Evolutionary conservation across 53 echinoderm and acorn worm species (phyloP).

Genomic region (Echinarachnius parma): DNA sequence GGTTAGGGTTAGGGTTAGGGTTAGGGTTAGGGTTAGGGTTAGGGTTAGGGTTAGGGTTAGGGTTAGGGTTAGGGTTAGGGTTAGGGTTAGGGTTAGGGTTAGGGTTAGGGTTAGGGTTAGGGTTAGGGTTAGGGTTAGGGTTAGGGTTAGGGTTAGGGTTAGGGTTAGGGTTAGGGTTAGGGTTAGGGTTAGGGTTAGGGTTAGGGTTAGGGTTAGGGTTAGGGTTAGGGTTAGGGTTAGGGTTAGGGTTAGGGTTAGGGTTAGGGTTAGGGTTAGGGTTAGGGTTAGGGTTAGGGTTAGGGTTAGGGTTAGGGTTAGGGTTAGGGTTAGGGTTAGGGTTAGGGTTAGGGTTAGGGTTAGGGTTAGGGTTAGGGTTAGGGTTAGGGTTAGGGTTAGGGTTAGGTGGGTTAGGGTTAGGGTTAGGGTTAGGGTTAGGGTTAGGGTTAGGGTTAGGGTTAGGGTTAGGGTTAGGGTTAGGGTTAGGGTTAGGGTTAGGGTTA

Average conservation of each 20-base stretch:
- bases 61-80: constrained; percentile 39
- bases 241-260: constrained; percentile 35
- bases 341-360: constrained; percentile 37
- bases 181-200: constrained; percentile 13
- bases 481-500: constrained; percentile 22
- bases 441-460: too few species aligned
- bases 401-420: constrained; percentile 16
- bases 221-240: constrained; percentile 37
- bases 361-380: constrained; percentile 37
- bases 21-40: too few species aligned
- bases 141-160: constrained; percentile 7
- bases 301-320: constrained; percentile 35
- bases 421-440: too few species aligned
- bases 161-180: constrained; percentile 6
- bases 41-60: too few species aligned
- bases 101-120: constrained; percentile 31
- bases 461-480: constrained; percentile 30
- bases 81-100: constrained; percentile 37
- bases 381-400: constrained; percentile 16
- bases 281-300: constrained; percentile 37
- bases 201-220: constrained; percentile 3
- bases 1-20: too few species aligned
- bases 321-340: constrained; percentile 23
- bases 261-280: constrained; percentile 37
- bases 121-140: constrained; percentile 10